Base-by-base conservation (phyloP, 2,888 invertebrate genomes). In the Dromius quadrimaculatus region DNA sequence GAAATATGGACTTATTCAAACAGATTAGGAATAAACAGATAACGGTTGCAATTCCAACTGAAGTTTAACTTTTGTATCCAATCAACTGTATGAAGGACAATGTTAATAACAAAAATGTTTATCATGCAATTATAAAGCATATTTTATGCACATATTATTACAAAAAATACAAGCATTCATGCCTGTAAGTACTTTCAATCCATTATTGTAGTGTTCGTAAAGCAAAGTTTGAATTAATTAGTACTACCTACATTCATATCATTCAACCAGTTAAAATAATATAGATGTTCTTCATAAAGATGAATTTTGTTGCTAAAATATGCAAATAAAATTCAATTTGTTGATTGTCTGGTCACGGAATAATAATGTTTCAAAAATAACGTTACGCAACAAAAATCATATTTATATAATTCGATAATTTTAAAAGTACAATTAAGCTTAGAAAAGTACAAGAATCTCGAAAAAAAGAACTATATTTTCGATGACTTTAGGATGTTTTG, bases 311-410 rank as follows among this genome's bases (percentile, higher is more conserved):
- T n/a, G n/a, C 8, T 28, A 28, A 54, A n/a, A 23, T 23, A 54
- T 54, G 50, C 15, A 54, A 54, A 54, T 54, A 54, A 47, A 22
- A 11, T 45, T 45, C 9, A 54, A 28, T 54, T 47, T 47, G 23
- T 13, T 54, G 50, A 54, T 15, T 54, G 50, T 32, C 28, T 28
- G 50, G 15, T 54, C 28, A 54, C 9, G 6, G 23, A 28, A 54
- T 28, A 54, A 28, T 54, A 54, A 54, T 54, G 32, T 54, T 54
- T 54, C 28, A 54, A 54, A 54, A 54, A 54, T 54, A 54, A 28
- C n/a, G n/a, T n/a, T n/a, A n/a, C 28, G 50, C 50, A 54, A 54
- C 50, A 28, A 28, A 54, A 28, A 54, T 54, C 15, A 28, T 54
- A 54, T 54, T 54, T 54, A 28, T 54, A 54, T 15, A 54, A 23